Conservation (phyloP, 2,888 invertebrate species). For the Ophioninae sp. region DNA sequence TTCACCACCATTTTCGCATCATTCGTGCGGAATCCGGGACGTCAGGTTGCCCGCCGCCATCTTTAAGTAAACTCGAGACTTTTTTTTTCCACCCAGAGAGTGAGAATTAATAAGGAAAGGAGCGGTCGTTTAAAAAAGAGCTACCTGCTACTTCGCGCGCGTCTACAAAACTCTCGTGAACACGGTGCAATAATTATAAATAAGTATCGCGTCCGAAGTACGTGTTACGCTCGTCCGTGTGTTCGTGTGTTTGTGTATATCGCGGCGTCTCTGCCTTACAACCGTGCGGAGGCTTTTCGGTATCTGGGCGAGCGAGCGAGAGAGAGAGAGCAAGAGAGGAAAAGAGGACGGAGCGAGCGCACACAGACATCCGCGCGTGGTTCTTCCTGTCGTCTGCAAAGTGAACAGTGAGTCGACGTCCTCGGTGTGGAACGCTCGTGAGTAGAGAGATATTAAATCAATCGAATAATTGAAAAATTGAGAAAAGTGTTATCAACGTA, state of each 20-base stretch:
- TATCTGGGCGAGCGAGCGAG: slow-evolving; percentile 26
- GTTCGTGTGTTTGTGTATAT: slow-evolving; percentile 16
- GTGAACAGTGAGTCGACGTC: slow-evolving; percentile 65
- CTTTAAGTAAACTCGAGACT: slow-evolving; percentile 68
- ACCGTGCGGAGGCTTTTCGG: slow-evolving; percentile 28
- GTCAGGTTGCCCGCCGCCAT: slow-evolving; percentile 75
- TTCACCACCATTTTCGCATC: slow-evolving; percentile 72
- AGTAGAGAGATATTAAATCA: slow-evolving; percentile 14
- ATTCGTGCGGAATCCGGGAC: slow-evolving; percentile 74
- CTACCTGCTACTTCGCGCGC: neutral
- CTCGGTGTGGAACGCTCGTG: slow-evolving; percentile 57
- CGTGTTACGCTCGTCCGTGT: slow-evolving; percentile 25
- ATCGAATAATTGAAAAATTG: slow-evolving; percentile 17
- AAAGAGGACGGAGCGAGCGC: neutral
- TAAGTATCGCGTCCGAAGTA: slow-evolving; percentile 12
- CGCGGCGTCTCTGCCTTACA: slow-evolving; percentile 33
- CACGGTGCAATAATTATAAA: slow-evolving; percentile 40
- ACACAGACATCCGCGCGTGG: slow-evolving; percentile 46
- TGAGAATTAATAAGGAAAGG: slow-evolving; percentile 14
- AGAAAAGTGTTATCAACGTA: slow-evolving; percentile 37
- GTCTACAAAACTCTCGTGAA: slow-evolving; percentile 21
- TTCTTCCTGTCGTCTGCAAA: slow-evolving; percentile 63
- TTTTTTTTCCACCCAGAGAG: slow-evolving; percentile 21
- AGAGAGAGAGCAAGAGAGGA: slow-evolving; percentile 16
- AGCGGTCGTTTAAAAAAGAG: neutral